A percentile compares a stretch with the other conserved stretches of the same genome.
These are phyloP conservation scores for Morbakka virulenta DNA, from an alignment of 30 jellyfish, hydroid and myxozoan species.

Conservation along the genomic window DNA sequence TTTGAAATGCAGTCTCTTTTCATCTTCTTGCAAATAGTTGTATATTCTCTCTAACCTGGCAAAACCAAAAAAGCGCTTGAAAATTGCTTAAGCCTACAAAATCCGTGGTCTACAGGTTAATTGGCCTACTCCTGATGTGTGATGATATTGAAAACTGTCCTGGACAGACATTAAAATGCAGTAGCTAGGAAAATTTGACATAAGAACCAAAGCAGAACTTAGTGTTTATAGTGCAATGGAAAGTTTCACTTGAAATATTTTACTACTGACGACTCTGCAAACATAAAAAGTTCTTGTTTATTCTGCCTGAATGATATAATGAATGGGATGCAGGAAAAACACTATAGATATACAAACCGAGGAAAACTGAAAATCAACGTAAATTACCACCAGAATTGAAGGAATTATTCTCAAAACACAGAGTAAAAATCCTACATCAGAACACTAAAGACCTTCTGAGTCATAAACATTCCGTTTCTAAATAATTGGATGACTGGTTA, in stretches of 20 bases:
- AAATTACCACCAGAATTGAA: too few species aligned
- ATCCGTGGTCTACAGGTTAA: conserved; percentile 7
- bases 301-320: background rate
- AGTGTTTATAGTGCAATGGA: conserved; percentile 11
- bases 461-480: too few species aligned
- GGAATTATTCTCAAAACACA: too few species aligned
- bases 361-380: conserved; percentile 1
- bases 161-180: conserved; percentile 5
- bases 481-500: too few species aligned
- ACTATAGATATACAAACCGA: conserved; percentile 14
- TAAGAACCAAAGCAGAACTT: conserved; percentile 4
- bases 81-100: conserved; percentile 3
- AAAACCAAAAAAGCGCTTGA: conserved; percentile 7
- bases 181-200: background rate
- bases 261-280: conserved; percentile 2
- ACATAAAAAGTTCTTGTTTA: background rate
- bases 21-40: conserved; percentile 6
- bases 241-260: too few species aligned
- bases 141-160: conserved; percentile 2
- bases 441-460: too few species aligned
- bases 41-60: conserved; percentile 4
- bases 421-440: too few species aligned
- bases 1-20: conserved; percentile 11
- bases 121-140: conserved; percentile 9
- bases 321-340: conserved; percentile 6